Evolutionary conservation across 1,140 invertebrate species (phyloP).

Genomic region (Ceratitis capitata): DNA sequence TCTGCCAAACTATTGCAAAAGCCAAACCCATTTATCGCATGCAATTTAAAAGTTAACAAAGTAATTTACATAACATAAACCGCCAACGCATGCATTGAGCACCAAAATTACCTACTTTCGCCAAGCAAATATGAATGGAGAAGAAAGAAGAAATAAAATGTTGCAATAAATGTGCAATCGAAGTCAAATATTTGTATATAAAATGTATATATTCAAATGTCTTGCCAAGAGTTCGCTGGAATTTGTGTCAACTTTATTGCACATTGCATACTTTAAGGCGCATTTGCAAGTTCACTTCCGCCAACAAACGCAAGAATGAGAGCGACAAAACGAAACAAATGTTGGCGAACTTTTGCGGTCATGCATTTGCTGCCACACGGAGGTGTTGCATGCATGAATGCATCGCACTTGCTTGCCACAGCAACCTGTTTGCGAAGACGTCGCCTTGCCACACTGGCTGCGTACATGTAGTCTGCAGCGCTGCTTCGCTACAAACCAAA

Average conservation of each 20-base stretch:
- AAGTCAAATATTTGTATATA: neutral
- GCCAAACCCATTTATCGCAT: neutral
- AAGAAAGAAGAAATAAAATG: neutral
- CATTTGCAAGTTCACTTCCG: constrained; percentile 20
- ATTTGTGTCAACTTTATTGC: neutral
- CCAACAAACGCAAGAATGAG: neutral
- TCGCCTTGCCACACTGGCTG: neutral
- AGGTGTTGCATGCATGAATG: neutral
- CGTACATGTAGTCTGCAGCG: neutral
- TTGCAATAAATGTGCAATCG: neutral
- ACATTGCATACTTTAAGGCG: neutral
- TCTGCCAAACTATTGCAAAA: neutral
- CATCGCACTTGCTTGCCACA: neutral
- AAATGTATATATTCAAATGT: neutral
- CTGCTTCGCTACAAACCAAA: constrained; percentile 27
- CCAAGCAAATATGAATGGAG: neutral
- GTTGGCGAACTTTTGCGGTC: constrained; percentile 31
- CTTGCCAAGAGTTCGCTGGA: neutral
- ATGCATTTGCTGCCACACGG: constrained; percentile 40
- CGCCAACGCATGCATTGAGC: neutral
- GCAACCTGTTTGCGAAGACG: neutral
- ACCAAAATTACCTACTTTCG: neutral
- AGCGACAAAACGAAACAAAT: neutral
- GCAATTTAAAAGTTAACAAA: neutral
- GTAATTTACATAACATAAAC: neutral